Percentiles rank a stretch among this genome's conserved stretches.
These are phyloP conservation scores for Scyliorhinus canicula DNA, from an alignment of 2,797 vertebrate species.

Conservation along the genomic window DNA sequence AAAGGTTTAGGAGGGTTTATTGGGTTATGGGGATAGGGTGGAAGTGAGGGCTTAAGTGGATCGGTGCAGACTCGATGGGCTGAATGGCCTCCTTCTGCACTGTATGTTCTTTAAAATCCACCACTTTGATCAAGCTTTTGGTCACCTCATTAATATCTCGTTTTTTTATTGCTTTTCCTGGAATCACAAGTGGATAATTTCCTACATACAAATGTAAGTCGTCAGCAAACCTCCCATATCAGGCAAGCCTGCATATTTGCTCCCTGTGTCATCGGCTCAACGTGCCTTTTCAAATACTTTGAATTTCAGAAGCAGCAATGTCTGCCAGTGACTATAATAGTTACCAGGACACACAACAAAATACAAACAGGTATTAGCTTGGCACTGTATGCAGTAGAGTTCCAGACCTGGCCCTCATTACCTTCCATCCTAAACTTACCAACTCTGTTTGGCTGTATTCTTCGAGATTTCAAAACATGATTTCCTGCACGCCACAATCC, in stretches of 20 bases:
- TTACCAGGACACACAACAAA: not conserved
- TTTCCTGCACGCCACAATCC: not conserved
- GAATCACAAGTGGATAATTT: not conserved
- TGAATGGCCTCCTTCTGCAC: too few relatives aligned
- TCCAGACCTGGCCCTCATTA: not conserved
- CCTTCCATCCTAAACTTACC: not conserved
- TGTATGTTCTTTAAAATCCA: not conserved
- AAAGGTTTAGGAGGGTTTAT: too few relatives aligned
- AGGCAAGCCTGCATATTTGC: not conserved
- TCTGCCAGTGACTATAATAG: not conserved
- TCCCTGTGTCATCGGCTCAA: not conserved
- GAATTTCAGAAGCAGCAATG: not conserved
- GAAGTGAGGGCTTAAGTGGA: too few relatives aligned
- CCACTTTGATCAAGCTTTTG: not conserved
- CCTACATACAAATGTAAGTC: not conserved
- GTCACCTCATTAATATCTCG: not conserved
- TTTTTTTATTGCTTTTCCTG: not conserved
- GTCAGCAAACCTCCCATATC: not conserved
- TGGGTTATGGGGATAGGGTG: too few relatives aligned
- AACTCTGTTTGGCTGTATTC: not conserved
- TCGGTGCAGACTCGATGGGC: too few relatives aligned
- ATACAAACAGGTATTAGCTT: not conserved
- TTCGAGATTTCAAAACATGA: not conserved
- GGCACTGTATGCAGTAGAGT: not conserved
- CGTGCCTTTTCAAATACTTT: not conserved